Percentiles rank a stretch among this genome's conserved stretches.
Conservation (phyloP, 2,888 invertebrate genomes). For the Sinhomidia bicolor region DNA sequence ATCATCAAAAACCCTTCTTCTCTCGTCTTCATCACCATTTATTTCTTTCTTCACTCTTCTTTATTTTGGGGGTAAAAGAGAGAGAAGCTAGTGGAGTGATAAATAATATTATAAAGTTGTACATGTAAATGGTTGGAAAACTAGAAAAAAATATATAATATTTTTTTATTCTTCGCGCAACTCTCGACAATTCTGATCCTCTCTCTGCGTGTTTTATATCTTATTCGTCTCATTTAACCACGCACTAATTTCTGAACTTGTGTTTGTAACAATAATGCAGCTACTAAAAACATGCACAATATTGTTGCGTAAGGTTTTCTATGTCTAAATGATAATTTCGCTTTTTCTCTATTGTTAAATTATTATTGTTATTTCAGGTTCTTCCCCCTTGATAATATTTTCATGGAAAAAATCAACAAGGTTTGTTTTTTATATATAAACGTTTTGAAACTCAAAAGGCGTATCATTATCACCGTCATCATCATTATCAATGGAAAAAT, state of each 20-base stretch:
- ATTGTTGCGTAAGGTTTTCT: too few species aligned
- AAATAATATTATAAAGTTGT: background rate
- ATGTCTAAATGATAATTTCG: too few species aligned
- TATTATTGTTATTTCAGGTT: too few species aligned
- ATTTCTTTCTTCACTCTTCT: background rate
- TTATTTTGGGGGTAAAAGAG: constrained; percentile 11
- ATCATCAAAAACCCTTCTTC: constrained; percentile 65
- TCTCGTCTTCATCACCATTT: constrained; percentile 46
- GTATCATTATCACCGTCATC: constrained; percentile 5
- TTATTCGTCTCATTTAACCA: constrained; percentile 39
- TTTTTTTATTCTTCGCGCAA: background rate
- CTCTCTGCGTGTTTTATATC: background rate
- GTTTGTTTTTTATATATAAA: background rate
- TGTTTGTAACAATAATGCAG: background rate
- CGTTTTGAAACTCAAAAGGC: constrained; percentile 35
- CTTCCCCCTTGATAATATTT: too few species aligned
- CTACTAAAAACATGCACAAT: too few species aligned
- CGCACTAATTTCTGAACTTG: constrained; percentile 23
- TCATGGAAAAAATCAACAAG: constrained; percentile 35
- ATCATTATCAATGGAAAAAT: background rate
- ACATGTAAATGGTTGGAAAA: background rate
- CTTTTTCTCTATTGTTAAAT: too few species aligned
- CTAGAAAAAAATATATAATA: background rate
- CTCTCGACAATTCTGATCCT: too few species aligned
- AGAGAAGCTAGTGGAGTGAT: background rate